Conservation (phyloP, 2,797 vertebrate species). For the Leptodactylus fallax region DNA sequence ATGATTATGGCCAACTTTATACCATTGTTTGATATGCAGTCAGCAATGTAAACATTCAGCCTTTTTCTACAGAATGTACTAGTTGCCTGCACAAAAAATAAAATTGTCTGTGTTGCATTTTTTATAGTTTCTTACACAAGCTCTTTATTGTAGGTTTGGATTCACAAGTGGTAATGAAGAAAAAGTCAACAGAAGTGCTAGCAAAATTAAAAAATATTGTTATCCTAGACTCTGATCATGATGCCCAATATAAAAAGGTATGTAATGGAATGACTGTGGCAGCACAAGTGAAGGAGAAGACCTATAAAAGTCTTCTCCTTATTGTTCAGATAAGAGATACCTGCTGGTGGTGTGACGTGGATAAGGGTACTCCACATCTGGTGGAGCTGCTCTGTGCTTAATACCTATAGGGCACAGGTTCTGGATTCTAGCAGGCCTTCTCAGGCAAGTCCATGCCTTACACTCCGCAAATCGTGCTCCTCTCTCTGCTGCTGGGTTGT, state of each 20-base stretch:
- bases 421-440: no score
- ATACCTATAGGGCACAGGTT: no score
- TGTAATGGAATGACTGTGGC: no score
- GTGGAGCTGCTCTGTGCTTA: no score
- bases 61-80: background rate
- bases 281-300: no score
- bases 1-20: background rate
- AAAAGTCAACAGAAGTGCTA: slow-evolving; percentile 84
- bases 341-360: no score
- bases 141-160: slow-evolving; percentile 82
- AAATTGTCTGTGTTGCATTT: background rate
- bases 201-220: slow-evolving; percentile 93
- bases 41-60: background rate
- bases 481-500: no score
- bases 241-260: slow-evolving; percentile 92
- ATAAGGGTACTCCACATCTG: no score
- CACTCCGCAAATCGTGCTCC: no score
- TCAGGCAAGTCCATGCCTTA: no score
- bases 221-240: slow-evolving; percentile 89
- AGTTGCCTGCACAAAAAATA: background rate
- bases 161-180: slow-evolving; percentile 88
- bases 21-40: background rate
- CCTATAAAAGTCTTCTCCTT: no score
- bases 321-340: no score
- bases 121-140: background rate